Evolutionary conservation across 2,797 vertebrate genomes (phyloP).

Genomic region (Zalophus californianus): DNA sequence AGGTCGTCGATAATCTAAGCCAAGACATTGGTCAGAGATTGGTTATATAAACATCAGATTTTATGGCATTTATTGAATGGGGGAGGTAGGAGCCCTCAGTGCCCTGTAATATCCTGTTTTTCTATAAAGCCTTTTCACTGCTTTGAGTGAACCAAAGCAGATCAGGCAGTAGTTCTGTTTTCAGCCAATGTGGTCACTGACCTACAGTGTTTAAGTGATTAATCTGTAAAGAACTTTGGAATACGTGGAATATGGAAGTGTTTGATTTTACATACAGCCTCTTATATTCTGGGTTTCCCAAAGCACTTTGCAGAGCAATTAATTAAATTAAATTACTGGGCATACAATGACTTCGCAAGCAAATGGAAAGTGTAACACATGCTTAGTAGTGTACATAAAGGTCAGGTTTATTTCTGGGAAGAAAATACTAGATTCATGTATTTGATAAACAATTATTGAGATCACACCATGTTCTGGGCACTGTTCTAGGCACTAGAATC

Average conservation of each 20-base stretch:
- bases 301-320: conserved; percentile 41
- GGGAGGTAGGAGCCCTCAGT: background rate
- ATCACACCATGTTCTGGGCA: background rate
- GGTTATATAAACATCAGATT: background rate
- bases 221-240: conserved; percentile 45
- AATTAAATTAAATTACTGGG: conserved; percentile 39
- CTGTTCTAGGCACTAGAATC: background rate
- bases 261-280: conserved; percentile 13
- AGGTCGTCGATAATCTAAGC: background rate
- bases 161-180: background rate
- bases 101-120: background rate
- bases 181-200: background rate
- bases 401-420: background rate
- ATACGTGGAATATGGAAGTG: background rate
- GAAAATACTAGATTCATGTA: background rate
- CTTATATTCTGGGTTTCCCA: background rate
- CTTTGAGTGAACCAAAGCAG: background rate
- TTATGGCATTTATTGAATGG: background rate
- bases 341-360: background rate
- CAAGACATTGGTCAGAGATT: background rate
- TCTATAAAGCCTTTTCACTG: background rate
- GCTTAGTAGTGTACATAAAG: background rate
- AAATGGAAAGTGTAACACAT: background rate
- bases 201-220: background rate
- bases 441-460: background rate